Evolutionary conservation across 30 jellyfish, hydroid and myxozoan genomes (phyloP), one percentile per base, ranked within the genome.

Genomic region (Aurelia aurita complex sp. Pacific): DNA sequence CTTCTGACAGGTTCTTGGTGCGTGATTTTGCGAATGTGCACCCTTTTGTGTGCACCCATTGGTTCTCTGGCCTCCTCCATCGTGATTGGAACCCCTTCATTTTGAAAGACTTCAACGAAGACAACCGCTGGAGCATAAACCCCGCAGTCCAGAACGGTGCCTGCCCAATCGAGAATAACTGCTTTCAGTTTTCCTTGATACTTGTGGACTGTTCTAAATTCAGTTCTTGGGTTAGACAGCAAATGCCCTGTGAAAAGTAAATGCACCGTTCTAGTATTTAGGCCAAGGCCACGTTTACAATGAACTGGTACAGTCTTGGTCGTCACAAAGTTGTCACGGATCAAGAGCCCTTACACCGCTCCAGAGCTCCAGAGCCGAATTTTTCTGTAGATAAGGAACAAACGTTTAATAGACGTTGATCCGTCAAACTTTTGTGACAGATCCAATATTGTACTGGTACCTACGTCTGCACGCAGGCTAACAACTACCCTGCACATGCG

Each of bases 1-100:
- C 52, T 80, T 33, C 99, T 80, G 40, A 94, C 99, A 9, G 97
- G n/a, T 85, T 94, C 99, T 12, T 69, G 86, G 57, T 94, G 90
- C n/a, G 99, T 94, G 65, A 94, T 80, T 64, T 89, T 88, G 71
- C 94, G 77, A 59, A 94, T 94, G 72, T 94, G 99, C 2, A 94
- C 97, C 69, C 52, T 88, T 59, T 94, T 94, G 73, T 94, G 97
- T 9, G 97, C 80, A 8, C 99, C 99, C 99, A 94, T 94, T 13
- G 99, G 99, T 67, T 94, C 97, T 8, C 99, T 63, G 19, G 99
- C 99, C 59, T 94, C 99, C 35, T 94, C 99, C 94, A 88, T 94
- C 0, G 97, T 76, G 71, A 94, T 89, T 18, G 99, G 99, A 0
- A 94, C 99, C 10, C 99, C 99, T 70, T 94, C 97, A 38, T 88